Evolutionary conservation across 2,113 vertebrate genomes (phyloP), one percentile per base, ranked within the genome.

Genomic region (Amia ocellicauda): DNA sequence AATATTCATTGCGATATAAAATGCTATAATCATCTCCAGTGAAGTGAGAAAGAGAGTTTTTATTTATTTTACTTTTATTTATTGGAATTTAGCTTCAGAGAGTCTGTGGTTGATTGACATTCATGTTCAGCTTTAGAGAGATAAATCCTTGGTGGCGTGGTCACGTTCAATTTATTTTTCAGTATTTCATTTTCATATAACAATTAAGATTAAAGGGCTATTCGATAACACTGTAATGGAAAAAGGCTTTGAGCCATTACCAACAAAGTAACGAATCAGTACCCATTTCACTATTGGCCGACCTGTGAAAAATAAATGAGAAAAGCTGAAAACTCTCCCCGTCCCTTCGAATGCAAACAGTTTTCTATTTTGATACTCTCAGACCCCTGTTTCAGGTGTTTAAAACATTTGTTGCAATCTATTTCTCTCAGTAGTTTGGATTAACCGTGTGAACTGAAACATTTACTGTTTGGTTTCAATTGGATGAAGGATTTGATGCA

Each of bases 171-270:
- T 3, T 52, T 52, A n/a, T 52, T 52, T 52, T 23, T 13, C 22
- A 20, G 2, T 52, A 23, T 52, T 53, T 53, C 51, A 53, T 16
- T 2, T 53, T 53, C 17, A 27, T 27, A 3, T 53, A 22, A 2
- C 24, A 26, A 53, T 53, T 53, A 53, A 53, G 51, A 53, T 53
- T 22, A 27, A 53, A 13, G 51, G 23, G 11, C 51, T 53, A 26
- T 14, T 26, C 24, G 23, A n/a, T 3, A 26, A 14, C 23, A 27
- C 9, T n/a, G n/a, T 16, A 53, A 53, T 53, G 51, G 51, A 27
- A 27, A 53, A 23, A 26, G 27, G 51, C 11, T 53, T 26, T 23
- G 3, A 7, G 3, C 20, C 51, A 16, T 53, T 22, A 53, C 24
- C 24, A 3, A 14, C 51, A 53, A 53, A 26, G 51, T 53, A 26